Evolutionary conservation across 2,888 invertebrate species (phyloP), one percentile per base, ranked within the genome.

Genomic region (Agonopterix subpropinquella): DNA sequence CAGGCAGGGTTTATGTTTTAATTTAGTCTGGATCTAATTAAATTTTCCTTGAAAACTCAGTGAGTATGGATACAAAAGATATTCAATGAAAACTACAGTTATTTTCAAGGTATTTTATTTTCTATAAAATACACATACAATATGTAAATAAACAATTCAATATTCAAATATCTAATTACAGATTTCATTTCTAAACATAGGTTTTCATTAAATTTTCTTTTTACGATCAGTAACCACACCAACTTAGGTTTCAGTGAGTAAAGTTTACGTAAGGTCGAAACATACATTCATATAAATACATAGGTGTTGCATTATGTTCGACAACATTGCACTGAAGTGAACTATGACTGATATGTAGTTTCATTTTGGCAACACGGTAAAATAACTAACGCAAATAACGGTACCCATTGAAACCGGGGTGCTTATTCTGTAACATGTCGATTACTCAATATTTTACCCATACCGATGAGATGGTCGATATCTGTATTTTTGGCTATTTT

Each of bases 61-160:
- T 28, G 28, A 28, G 4, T 7, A 4, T 28, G 5, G 28, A 28
- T 18, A 18, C 18, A 28, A 28, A 18, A 7, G 28, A 28, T 28
- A 28, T 28, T 28, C 28, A 28, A 5, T 28, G 28, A 28, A 28
- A 28, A 28, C 28, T 28, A 28, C 28, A 28, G 28, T 28, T 7
- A 28, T 28, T 28, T 28, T 28, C 28, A 28, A 28, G 10, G 76
- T 77, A 71, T 83, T 83, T 82, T 81, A 81, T 88, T 87, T 87
- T 80, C 75, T 87, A 85, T 79, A 87, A 88, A 88, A 88, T 86
- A 88, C 87, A 87, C 88, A 85, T 87, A 86, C 82, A 85, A 79
- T 86, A 83, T 88, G 86, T 88, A 88, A 88, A 87, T 87, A 88
- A 87, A 82, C 86, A 84, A 82, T 87, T 85, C 70, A 80, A 74